Base-by-base conservation (phyloP, 1,140 invertebrate genomes). In the Lepidurus packardi region DNA sequence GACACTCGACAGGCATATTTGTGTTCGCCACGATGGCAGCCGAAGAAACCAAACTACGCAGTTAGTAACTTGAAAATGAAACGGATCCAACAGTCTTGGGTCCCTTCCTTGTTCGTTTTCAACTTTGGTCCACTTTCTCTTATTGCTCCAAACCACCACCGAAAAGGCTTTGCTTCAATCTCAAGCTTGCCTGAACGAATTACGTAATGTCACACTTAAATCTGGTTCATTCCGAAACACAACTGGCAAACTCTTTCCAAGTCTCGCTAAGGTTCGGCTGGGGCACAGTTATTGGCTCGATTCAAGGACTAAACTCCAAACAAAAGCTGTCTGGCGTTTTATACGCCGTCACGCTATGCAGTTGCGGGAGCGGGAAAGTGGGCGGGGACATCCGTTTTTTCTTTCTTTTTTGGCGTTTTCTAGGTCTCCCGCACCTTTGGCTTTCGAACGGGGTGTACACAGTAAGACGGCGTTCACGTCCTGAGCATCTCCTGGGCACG, bases 1-100 rank as follows among this genome's bases (percentile, higher is more conserved):
- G 41, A 77, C 76, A 77, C 76, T 77, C 76, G 76, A 77, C 43
- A 65, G 76, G 76, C 76, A 77, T 77, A 41, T 76, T 77, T 77
- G 76, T 65, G 13, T 65, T 65, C 53, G 53, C 53, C 53, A 65
- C 53, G 53, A 65, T 65, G 53, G 53, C 53, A 65, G 34, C 34
- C 34, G 34, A 34, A 65, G 53, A 21, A 65, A 65, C 53, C 53
- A 65, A 65, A 65, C 53, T 65, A 7, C 53, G 53, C 53, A 65
- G 53, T 65, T n/a, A 16, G n/a, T n/a, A 65, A 3, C 25, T 34
- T 3, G 1, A 1, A 16, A 65, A 16, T 6, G 53, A 21, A 65
- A 65, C 7, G 53, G 1, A 65, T n/a, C 53, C 53, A 65, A 13
- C 47, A 16, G 7, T 65, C 16, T n/a, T 65, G 21, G 0, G 16